phyloP scores from a whole-genome alignment of 2,113 vertebrate genomes.

The Turdus rufiventris region DNA sequence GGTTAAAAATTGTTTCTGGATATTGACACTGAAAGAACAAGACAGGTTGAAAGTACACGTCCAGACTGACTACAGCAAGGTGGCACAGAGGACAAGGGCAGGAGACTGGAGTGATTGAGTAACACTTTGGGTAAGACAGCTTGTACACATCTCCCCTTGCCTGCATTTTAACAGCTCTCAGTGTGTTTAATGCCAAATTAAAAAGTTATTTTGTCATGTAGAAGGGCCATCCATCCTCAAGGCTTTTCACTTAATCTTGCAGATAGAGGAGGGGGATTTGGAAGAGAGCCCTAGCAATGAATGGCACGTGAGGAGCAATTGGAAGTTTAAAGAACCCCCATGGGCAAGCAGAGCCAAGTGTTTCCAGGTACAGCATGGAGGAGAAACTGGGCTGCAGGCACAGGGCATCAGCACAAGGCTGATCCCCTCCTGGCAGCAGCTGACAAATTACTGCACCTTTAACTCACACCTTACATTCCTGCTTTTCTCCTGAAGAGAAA shows the following conservation, averaged over 20 bases:
- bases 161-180: neutral
- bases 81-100: neutral
- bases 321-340: neutral
- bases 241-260: neutral
- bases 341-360: neutral
- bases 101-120: accelerated
- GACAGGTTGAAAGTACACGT: neutral
- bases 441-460: neutral
- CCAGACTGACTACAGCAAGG: neutral
- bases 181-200: neutral
- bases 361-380: accelerated
- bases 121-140: neutral
- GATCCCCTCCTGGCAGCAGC: neutral
- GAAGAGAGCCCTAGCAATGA: neutral
- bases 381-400: neutral
- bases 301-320: neutral
- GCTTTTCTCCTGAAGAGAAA: neutral
- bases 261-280: neutral
- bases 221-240: neutral
- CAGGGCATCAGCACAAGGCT: neutral
- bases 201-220: neutral
- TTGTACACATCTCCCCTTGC: neutral
- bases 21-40: neutral
- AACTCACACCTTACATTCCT: neutral
- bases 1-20: neutral